A percentile compares a stretch with the other conserved stretches of the same genome.
These are phyloP conservation scores for Scyliorhinus canicula DNA, from an alignment of 2,797 vertebrate genomes.

Conservation along the genomic window DNA sequence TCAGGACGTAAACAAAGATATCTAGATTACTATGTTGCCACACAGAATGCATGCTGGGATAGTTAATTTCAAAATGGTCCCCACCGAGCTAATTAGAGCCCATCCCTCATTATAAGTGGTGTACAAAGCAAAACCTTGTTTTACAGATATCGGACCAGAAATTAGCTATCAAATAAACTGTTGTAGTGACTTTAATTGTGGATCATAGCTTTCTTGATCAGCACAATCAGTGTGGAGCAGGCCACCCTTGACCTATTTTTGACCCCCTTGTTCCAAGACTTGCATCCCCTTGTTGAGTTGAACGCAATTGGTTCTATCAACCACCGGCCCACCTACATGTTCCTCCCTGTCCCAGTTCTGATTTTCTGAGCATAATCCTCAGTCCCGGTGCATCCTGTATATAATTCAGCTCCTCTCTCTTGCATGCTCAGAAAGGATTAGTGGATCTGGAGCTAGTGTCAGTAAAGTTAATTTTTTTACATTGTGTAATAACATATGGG, in stretches of 20 bases:
- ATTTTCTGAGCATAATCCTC: neutral
- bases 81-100: neutral
- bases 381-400: neutral
- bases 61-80: neutral
- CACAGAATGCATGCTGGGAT: neutral
- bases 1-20: neutral
- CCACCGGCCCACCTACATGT: neutral
- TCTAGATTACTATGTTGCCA: neutral
- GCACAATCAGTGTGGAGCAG: neutral
- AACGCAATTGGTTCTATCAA: neutral
- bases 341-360: neutral
- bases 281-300: neutral
- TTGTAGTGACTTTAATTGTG: neutral
- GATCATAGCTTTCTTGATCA: neutral
- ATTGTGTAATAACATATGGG: neutral
- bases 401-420: neutral
- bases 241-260: neutral
- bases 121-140: neutral
- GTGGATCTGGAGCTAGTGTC: neutral
- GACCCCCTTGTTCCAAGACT: neutral
- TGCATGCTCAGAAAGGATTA: neutral
- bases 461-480: neutral
- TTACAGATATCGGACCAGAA: neutral
- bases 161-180: neutral
- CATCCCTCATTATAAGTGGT: neutral